Evolutionary conservation across 2,797 vertebrate genomes (phyloP).

Genomic region (Agapornis canus): DNA sequence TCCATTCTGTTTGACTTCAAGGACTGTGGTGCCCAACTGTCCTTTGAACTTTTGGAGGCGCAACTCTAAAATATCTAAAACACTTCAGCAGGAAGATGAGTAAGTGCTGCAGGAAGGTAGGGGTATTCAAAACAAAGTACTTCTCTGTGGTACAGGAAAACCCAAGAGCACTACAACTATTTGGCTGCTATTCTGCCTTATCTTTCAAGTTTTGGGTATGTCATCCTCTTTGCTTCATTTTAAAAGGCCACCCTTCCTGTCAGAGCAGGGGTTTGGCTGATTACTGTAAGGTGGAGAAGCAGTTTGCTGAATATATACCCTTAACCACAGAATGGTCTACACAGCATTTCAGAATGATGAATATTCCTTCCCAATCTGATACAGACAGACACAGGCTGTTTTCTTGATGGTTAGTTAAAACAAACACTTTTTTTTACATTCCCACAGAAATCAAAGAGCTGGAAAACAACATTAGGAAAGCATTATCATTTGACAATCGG

Average conservation of each 20-base stretch:
- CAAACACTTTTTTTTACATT: not conserved
- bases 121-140: slow-evolving; percentile 8
- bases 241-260: slow-evolving; percentile 41
- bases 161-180: slow-evolving; percentile 9
- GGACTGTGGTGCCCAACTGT: not conserved
- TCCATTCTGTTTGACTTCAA: slow-evolving; percentile 21
- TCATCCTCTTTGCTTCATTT: slow-evolving; percentile 17
- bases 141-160: slow-evolving; percentile 13
- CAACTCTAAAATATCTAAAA: not conserved
- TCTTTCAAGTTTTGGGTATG: not conserved
- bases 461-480: slow-evolving; percentile 93
- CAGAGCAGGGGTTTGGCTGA: not conserved
- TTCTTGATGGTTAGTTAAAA: not conserved
- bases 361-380: not conserved
- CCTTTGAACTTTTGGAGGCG: slow-evolving; percentile 30
- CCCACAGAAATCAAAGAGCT: slow-evolving; percentile 89
- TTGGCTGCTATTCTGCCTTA: slow-evolving; percentile 17
- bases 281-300: slow-evolving; percentile 18
- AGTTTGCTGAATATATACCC: not conserved
- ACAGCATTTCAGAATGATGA: not conserved
- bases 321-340: not conserved
- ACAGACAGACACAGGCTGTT: not conserved
- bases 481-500: slow-evolving; percentile 90
- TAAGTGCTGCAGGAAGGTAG: slow-evolving; percentile 37
- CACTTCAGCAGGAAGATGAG: slow-evolving; percentile 44